A percentile compares a stretch with the other conserved stretches of the same genome.
These are phyloP conservation scores for Platerodrilus igneus DNA, from an alignment of 2,888 invertebrate species.

Conservation along the genomic window DNA sequence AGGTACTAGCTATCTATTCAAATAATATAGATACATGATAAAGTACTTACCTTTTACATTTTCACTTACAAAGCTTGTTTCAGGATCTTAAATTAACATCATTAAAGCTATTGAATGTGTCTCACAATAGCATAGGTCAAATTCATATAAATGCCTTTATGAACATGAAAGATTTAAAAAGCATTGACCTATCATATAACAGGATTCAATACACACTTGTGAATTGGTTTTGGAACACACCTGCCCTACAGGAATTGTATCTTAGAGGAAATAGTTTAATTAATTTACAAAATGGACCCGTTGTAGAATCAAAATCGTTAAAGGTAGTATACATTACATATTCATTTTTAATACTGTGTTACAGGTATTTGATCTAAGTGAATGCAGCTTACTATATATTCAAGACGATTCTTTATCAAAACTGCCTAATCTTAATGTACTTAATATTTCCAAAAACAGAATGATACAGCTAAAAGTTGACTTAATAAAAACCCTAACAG, in stretches of 20 bases:
- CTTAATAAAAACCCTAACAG: slow-evolving; percentile 50
- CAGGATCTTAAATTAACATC: slow-evolving; percentile 52
- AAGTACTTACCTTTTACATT: too few species aligned
- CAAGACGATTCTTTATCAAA: slow-evolving; percentile 52
- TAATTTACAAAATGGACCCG: slow-evolving; percentile 52
- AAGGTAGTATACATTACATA: too few species aligned
- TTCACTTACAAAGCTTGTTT: slow-evolving; percentile 37
- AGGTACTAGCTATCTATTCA: too few species aligned
- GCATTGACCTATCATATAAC: slow-evolving; percentile 60
- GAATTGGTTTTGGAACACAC: slow-evolving; percentile 56
- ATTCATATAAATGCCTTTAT: slow-evolving; percentile 60
- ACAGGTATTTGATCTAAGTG: slow-evolving; percentile 56
- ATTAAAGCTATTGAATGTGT: slow-evolving; percentile 51
- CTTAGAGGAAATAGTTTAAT: slow-evolving; percentile 61
- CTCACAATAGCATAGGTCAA: slow-evolving; percentile 59
- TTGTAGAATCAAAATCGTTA: slow-evolving; percentile 53
- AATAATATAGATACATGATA: too few species aligned
- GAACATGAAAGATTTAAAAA: slow-evolving; percentile 50
- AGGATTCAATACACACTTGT: slow-evolving; percentile 54
- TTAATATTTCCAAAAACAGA: slow-evolving; percentile 61
- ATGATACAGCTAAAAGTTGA: slow-evolving; percentile 52
- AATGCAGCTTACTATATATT: slow-evolving; percentile 56
- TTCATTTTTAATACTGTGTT: too few species aligned
- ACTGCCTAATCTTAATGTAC: slow-evolving; percentile 53
- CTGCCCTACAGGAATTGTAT: slow-evolving; percentile 52